A percentile compares a stretch with the other conserved stretches of the same genome.
Conservation (phyloP, 2,797 vertebrate genomes). For the Serranus cabrilla region DNA sequence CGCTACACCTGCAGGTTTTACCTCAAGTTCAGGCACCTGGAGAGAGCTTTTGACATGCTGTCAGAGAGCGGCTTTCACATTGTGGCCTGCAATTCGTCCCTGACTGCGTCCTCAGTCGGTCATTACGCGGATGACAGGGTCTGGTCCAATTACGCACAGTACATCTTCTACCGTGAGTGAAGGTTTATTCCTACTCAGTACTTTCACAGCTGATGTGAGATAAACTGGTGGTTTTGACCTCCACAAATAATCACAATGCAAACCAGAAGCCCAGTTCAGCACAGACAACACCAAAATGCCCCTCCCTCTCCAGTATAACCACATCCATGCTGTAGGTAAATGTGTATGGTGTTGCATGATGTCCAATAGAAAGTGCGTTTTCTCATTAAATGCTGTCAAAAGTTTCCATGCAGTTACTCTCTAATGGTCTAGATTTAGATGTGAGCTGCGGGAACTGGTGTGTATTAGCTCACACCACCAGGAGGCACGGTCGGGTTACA, state of each 20-base stretch:
- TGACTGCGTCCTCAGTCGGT: constrained; percentile 92
- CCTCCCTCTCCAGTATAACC: background rate
- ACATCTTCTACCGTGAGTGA: constrained; percentile 99
- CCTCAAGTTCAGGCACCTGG: constrained; percentile 96
- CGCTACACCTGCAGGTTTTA: constrained; percentile 96
- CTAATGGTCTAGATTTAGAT: background rate
- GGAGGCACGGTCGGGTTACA: constrained; percentile 54
- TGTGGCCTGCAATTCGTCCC: constrained; percentile 96
- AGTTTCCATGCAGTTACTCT: background rate
- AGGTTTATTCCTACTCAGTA: constrained; percentile 44
- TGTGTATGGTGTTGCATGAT: background rate
- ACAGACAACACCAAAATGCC: constrained; percentile 9
- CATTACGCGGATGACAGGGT: constrained; percentile 94
- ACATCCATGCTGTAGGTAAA: background rate
- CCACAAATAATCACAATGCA: constrained; percentile 13
- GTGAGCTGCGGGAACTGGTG: background rate
- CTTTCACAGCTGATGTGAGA: constrained; percentile 8
- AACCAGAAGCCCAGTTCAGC: constrained; percentile 20
- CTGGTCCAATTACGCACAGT: constrained; percentile 99
- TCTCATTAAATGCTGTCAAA: background rate
- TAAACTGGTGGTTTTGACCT: constrained; percentile 3
- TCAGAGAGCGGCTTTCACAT: constrained; percentile 98
- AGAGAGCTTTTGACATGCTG: constrained; percentile 98
- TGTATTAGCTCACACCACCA: constrained; percentile 47
- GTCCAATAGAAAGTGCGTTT: background rate